phyloP scores from a whole-genome alignment of 1,140 invertebrate genomes.

The Drosophila cardini region DNA sequence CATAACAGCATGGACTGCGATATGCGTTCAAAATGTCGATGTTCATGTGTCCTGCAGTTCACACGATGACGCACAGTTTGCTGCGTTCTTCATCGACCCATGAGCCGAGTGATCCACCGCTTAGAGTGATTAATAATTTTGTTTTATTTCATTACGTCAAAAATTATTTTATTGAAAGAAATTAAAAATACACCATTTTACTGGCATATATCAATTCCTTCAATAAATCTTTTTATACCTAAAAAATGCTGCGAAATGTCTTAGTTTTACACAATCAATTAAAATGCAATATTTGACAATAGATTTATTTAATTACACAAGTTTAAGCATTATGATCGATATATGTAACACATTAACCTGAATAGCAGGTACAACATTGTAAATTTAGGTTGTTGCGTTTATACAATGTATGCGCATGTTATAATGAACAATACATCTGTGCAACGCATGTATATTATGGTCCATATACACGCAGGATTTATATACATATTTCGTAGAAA shows the following conservation, averaged over 20 bases:
- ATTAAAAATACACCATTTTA: conserved; percentile 58
- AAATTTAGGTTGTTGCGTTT: conserved; percentile 35
- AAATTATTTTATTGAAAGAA: conserved; percentile 45
- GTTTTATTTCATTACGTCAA: conserved; percentile 29
- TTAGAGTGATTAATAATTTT: conserved; percentile 84
- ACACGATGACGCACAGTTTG: conserved; percentile 84
- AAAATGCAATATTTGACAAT: conserved; percentile 5
- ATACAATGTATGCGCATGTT: conserved; percentile 30
- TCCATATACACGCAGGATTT: conserved; percentile 2
- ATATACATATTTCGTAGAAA: too few species aligned
- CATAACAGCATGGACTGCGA: conserved; percentile 86
- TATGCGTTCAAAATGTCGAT: conserved; percentile 93
- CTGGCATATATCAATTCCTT: conserved; percentile 48
- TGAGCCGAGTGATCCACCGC: conserved; percentile 91
- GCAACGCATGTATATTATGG: conserved; percentile 35
- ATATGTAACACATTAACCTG: too few species aligned
- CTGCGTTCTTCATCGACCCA: conserved; percentile 93
- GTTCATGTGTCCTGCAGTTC: conserved; percentile 92
- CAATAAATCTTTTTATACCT: conserved; percentile 21
- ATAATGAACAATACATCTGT: conserved; percentile 31
- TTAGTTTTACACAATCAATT: conserved; percentile 26
- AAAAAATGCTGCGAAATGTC: conserved; percentile 34
- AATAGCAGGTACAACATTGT: conserved; percentile 29
- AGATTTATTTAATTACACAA: conserved; percentile 8
- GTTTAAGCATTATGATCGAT: too few species aligned